Percentiles rank a stretch among this genome's conserved stretches.
Conservation (phyloP, 1,140 invertebrate genomes). For the Lanistes nyassanus region DNA sequence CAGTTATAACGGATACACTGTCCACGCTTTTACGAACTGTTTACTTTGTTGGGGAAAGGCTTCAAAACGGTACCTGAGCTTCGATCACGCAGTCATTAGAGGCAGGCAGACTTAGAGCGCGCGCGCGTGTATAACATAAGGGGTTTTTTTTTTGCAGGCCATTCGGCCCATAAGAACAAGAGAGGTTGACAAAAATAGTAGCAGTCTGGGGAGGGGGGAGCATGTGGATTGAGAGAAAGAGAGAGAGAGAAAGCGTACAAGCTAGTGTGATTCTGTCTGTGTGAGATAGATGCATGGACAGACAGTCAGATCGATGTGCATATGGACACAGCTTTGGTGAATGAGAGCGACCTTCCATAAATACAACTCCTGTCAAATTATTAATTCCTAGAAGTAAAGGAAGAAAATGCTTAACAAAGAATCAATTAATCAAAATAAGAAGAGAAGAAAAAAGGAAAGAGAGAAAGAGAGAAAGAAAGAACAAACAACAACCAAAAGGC, state of each 20-base stretch:
- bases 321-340: background rate
- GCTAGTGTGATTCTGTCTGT: background rate
- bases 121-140: too few relatives aligned
- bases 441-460: background rate
- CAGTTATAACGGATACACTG: too few relatives aligned
- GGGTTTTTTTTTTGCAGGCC: too few relatives aligned
- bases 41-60: too few relatives aligned
- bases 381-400: background rate
- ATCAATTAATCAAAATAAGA: background rate
- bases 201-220: background rate
- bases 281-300: background rate
- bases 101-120: too few relatives aligned
- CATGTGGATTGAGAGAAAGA: conserved; percentile 1
- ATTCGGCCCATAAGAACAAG: background rate
- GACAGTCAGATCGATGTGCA: background rate
- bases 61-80: too few relatives aligned
- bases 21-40: too few relatives aligned
- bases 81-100: too few relatives aligned
- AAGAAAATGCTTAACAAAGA: background rate
- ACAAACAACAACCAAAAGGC: too few relatives aligned
- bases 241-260: conserved; percentile 8
- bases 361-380: too few relatives aligned
- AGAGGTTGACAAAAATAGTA: background rate
- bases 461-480: background rate
- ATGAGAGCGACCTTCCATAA: too few relatives aligned